Evolutionary conservation across 2,113 vertebrate species (phyloP), one percentile per base, ranked within the genome.

Genomic region (Pollachius pollachius): DNA sequence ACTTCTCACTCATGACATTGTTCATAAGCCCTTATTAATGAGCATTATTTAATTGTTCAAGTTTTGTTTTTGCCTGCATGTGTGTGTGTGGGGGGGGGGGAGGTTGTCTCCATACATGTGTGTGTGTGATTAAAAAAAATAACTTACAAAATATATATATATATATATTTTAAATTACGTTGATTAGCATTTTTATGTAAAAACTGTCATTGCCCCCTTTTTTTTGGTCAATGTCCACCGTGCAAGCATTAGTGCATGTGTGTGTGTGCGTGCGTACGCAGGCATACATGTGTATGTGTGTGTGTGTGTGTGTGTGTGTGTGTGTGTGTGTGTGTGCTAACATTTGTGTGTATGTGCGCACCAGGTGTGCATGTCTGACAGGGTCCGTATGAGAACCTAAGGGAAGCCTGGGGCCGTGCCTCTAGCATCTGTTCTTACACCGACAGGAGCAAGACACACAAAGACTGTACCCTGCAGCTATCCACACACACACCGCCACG

Each of bases 381-480:
- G 78, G 80, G 74, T 70, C 71, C 58, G 27, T 76, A 70, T 73
- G 76, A 81, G 67, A 79, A 90, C 91, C 89, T 59, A 70, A 89
- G 90, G 92, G 88, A 82, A 89, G 90, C 90, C 87, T 74, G 56
- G 37, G 84, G 90, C 82, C 84, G 81, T 54, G 86, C 90, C 88
- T 87, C 63, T 74, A 87, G 90, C 86, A 83, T 80, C 82, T 90
- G 88, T 88, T 92, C 86, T 77, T 86, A 91, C 89, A 91, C 82
- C 80, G 82, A 84, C 88, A 88, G 81, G 77, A 87, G 86, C 70
- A 82, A 87, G 80, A 88, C 87, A 90, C 78, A 74, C 80, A 67
- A 70, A 82, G 82, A 77, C 73, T 81, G 71, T 83, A 82, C 78
- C 86, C 88, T 87, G 78, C 73, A 88, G 86, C 85, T 68, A 76